A percentile compares a stretch with the other conserved stretches of the same genome.
These are phyloP conservation scores for Anastrepha ludens DNA, from an alignment of 1,140 invertebrate species.

Conservation along the genomic window DNA sequence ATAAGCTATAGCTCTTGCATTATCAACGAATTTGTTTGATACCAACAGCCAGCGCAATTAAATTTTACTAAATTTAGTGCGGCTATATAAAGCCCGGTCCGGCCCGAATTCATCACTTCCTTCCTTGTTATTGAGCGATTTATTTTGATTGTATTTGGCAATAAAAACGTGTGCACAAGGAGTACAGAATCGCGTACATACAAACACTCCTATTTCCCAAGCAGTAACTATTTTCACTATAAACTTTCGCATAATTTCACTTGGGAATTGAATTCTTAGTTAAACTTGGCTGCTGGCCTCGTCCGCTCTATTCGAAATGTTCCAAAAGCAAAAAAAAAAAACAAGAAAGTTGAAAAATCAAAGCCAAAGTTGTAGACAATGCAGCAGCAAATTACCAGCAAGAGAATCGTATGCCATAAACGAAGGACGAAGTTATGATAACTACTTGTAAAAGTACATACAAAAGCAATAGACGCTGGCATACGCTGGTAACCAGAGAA, in stretches of 20 bases:
- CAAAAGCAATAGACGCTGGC: neutral
- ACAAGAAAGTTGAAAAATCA: neutral
- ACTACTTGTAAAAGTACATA: too few species aligned
- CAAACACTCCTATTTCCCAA: too few species aligned
- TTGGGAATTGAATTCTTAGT: slow-evolving; percentile 31
- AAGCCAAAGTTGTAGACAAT: neutral
- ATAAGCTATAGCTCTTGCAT: too few species aligned
- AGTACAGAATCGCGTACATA: too few species aligned
- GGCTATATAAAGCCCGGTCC: too few species aligned
- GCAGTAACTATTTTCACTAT: neutral
- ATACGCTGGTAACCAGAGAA: neutral
- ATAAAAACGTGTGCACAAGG: too few species aligned
- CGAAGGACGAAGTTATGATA: neutral
- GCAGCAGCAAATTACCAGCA: neutral
- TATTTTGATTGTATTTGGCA: too few species aligned
- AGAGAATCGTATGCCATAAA: neutral
- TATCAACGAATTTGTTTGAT: too few species aligned
- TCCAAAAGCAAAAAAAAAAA: neutral
- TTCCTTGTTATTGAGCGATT: too few species aligned
- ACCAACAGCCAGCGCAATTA: too few species aligned
- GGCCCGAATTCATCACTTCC: too few species aligned
- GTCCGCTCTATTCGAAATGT: neutral
- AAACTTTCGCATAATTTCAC: slow-evolving; percentile 10
- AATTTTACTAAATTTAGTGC: too few species aligned
- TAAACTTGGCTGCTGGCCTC: neutral